Percentiles rank a stretch among this genome's conserved stretches.
Evolutionary conservation across 2,113 vertebrate species (phyloP).

Genomic region (Euleptes europaea): DNA sequence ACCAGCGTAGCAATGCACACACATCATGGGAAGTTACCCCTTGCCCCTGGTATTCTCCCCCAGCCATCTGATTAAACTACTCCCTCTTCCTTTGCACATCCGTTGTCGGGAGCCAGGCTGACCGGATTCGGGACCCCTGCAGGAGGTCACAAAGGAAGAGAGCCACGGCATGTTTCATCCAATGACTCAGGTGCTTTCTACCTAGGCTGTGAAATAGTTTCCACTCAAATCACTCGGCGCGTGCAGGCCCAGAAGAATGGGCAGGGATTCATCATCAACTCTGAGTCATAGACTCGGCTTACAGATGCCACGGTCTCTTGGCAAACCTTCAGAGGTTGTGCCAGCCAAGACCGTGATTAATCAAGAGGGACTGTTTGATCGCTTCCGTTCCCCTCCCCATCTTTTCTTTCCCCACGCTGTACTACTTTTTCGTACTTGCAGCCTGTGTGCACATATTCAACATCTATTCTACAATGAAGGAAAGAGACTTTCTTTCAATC

Average conservation of each 20-base stretch:
- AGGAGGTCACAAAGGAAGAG: background rate
- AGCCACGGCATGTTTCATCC: background rate
- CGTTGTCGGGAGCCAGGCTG: accelerated
- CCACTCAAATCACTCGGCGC: background rate
- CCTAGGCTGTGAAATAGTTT: slow-evolving; percentile 8
- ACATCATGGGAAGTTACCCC: background rate
- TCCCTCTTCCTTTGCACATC: background rate
- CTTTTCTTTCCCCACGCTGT: background rate
- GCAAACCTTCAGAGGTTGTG: background rate
- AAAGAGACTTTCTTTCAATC: background rate
- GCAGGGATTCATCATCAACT: too few relatives aligned
- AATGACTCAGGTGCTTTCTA: slow-evolving; percentile 12
- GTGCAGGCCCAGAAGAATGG: background rate
- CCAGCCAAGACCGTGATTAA: background rate
- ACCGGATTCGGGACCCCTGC: background rate
- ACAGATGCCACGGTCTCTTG: background rate
- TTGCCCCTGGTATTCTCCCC: background rate
- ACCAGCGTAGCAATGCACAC: background rate
- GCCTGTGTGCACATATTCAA: background rate
- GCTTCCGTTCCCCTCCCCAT: too few relatives aligned
- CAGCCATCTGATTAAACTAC: background rate
- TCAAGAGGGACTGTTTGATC: background rate
- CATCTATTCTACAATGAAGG: background rate
- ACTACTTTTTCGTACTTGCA: background rate
- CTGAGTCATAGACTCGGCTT: slow-evolving; percentile 1